Evolutionary conservation across 2,797 vertebrate genomes (phyloP), one percentile per base, ranked within the genome.

Genomic region (Bradypodion ventrale): DNA sequence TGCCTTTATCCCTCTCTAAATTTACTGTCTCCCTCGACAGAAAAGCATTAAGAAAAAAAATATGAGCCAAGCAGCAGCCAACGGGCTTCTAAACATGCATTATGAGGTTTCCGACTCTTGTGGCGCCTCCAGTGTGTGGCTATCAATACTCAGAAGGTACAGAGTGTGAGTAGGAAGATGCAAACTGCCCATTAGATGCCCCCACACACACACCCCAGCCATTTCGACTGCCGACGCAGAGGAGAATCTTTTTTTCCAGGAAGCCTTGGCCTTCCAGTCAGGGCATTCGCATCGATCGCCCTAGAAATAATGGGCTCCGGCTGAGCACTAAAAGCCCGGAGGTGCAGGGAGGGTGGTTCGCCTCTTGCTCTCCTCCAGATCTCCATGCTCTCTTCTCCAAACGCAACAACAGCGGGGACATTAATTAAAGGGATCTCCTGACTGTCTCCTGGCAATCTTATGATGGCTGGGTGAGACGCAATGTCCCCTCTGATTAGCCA

Each of bases 211-310:
- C n/a, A n/a, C 90, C 84, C 88, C 84, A 82, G 89, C 91, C 82
- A 84, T 88, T 92, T 92, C 92, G 78, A 12, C 83, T 78, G 89
- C 82, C 89, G 91, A 89, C 81, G 92, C 90, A 75, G 88, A 16
- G 40, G 89, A 91, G 92, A 91, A 89, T 89, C 92, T 91, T 46
- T 94, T n/a, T 92, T n/a, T 92, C 91, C 90, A 92, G 90, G 92
- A 94, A 92, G 92, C 90, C 85, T 89, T 90, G 88, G 91, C 92
- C 92, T 92, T 56, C 60, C 0, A 94, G 90, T 90, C 90, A 92
- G 89, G 90, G 90, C 92, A 92, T 91, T 93, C 93, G 92, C 92
- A 93, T 91, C 91, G 92, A 94, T 92, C 93, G 90, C 84, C 90
- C 90, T 89, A 89, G 92, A 92, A 94, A 93, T 93, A 19, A 93